Evolutionary conservation across 2,888 invertebrate species (phyloP), one percentile per base, ranked within the genome.

Genomic region (Temnothorax ravouxi): DNA sequence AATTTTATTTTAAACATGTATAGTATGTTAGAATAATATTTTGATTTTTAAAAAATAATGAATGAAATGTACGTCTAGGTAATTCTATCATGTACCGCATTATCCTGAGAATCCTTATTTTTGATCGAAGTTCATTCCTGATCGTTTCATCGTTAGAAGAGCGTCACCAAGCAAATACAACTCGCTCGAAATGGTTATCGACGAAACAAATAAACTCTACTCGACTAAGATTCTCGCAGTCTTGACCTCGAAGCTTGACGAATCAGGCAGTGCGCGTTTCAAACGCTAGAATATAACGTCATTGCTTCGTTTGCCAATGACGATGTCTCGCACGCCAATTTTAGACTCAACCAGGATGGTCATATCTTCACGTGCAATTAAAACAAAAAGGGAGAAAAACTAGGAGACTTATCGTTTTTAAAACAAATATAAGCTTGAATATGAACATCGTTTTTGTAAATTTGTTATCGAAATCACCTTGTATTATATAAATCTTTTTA

Each of bases 161-260:
- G 25, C 47, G 38, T 71, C 71, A 56, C n/a, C 13, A 4, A 66
- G 52, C 34, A 79, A 69, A 69, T 59, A 59, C 56, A 69, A 79
- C 15, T 71, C 8, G 59, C 38, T 59, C 6, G 18, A 47, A 79
- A 47, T 34, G 69, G 34, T 69, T 79, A 59, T 79, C 71, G 71
- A 71, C 34, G 59, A 69, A 79, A 71, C 71, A 38, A 69, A 71
- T 59, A 79, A 56, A 79, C 47, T 79, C 25, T 52, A n/a, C 11
- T 11, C 18, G 56, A 76, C 38, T 52, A 50, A 77, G 44, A 59
- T 34, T 44, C 34, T 34, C n/a, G 47, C 15, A 47, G 15, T 21
- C n/a, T 41, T 47, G 59, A 79, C 47, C 38, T 54, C 3, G 54
- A 64, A 41, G 13, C n/a, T 69, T 21, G 34, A 67, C 54, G 54